These are phyloP conservation scores for Vicugna pacos DNA, from an alignment of 2,113 vertebrate genomes.

Conservation along the genomic window DNA sequence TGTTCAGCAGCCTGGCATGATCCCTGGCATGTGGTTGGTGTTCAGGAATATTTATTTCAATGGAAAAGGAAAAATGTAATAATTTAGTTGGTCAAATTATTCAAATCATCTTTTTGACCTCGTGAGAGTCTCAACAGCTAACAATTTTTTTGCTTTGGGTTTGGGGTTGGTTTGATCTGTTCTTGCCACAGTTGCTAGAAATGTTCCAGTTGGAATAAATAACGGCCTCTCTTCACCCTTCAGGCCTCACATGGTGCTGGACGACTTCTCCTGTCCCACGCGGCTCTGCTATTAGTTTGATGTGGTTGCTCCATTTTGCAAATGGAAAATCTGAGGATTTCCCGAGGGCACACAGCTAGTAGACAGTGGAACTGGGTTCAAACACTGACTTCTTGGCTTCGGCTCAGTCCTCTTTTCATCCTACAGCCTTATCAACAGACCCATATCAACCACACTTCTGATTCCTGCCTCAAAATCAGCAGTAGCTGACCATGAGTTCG, in stretches of 20 bases:
- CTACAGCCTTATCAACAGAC: background rate
- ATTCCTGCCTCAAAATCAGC: background rate
- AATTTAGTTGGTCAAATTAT: background rate
- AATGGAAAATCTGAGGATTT: background rate
- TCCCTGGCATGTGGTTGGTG: background rate
- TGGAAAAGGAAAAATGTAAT: conserved; percentile 17
- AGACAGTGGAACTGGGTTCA: background rate
- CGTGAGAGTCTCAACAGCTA: background rate
- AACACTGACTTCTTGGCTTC: background rate
- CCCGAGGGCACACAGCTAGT: background rate
- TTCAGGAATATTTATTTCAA: conserved; percentile 26
- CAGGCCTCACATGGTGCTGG: background rate
- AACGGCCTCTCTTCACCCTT: background rate
- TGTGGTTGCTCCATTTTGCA: background rate
- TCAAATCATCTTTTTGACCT: background rate
- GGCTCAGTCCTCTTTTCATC: background rate
- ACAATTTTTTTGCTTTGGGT: background rate
- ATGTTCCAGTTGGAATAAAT: background rate
- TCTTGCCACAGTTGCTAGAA: background rate
- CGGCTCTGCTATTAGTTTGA: background rate
- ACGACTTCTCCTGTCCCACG: background rate
- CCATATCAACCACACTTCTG: background rate
- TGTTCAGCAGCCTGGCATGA: background rate
- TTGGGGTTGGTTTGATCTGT: background rate
- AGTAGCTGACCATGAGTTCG: background rate